Evolutionary conservation across 2,888 invertebrate genomes (phyloP).

Genomic region (Nebria salina): DNA sequence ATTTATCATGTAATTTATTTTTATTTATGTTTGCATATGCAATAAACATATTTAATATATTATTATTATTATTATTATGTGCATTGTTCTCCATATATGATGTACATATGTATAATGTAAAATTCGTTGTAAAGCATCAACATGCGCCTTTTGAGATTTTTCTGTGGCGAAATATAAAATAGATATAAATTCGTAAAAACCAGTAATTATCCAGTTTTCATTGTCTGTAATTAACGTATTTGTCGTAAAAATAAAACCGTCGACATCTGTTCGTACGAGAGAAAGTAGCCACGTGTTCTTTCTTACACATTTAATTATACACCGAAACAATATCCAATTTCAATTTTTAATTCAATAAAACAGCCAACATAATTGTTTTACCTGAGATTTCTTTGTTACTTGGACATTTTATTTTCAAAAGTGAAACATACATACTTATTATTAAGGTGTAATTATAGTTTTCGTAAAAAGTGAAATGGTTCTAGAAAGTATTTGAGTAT

Average conservation of each 20-base stretch:
- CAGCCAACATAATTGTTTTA: neutral
- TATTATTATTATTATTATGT: too few species aligned
- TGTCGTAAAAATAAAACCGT: neutral
- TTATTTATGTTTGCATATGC: too few species aligned
- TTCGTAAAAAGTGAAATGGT: too few species aligned
- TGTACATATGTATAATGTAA: too few species aligned
- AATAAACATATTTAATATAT: too few species aligned
- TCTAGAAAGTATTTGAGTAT: neutral
- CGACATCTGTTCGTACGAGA: neutral
- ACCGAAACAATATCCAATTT: neutral
- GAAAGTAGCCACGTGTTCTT: neutral
- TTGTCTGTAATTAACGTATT: neutral
- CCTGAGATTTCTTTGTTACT: neutral
- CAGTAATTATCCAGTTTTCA: constrained; percentile 16
- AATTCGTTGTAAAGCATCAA: too few species aligned
- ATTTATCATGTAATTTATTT: too few species aligned
- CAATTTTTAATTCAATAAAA: neutral
- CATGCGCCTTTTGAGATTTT: too few species aligned
- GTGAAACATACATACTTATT: neutral
- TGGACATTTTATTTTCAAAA: neutral
- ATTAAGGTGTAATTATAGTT: too few species aligned
- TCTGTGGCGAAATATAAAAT: constrained; percentile 21
- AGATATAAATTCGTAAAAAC: constrained; percentile 6
- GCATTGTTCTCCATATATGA: too few species aligned
- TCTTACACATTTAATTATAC: neutral